Evolutionary conservation across 2,888 invertebrate species (phyloP).

Genomic region (Cecidostiba fungosa): DNA sequence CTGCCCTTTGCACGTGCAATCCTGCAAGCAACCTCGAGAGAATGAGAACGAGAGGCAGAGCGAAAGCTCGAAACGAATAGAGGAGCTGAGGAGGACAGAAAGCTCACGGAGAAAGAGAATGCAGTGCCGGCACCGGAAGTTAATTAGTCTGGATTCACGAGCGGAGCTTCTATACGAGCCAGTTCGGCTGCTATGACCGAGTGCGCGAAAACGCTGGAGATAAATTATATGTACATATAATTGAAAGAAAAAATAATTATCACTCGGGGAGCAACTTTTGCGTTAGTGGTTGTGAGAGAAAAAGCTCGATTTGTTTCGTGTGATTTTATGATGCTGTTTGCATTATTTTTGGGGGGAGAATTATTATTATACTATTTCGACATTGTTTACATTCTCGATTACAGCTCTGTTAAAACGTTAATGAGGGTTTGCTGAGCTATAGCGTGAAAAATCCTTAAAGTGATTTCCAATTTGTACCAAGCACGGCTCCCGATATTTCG

Average conservation of each 20-base stretch:
- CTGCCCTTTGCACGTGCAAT: too few species aligned
- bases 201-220: conserved; percentile 7
- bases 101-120: conserved; percentile 1
- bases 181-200: conserved; percentile 13
- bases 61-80: conserved; percentile 14
- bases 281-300: not conserved
- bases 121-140: conserved; percentile 45
- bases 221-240: conserved; percentile 45
- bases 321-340: conserved; percentile 37
- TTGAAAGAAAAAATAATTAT: conserved; percentile 52
- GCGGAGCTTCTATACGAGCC: conserved; percentile 19
- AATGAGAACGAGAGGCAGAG: conserved; percentile 14
- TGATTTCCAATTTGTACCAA: not conserved
- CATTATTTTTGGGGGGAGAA: not conserved
- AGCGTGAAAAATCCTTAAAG: not conserved
- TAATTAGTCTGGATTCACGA: conserved; percentile 60
- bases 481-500: not conserved
- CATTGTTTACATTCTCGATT: conserved; percentile 33
- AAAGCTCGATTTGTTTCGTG: conserved; percentile 28
- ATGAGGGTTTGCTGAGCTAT: conserved; percentile 18
- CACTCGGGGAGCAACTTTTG: conserved; percentile 17
- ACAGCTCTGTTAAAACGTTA: conserved; percentile 23
- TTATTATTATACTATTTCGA: conserved; percentile 29
- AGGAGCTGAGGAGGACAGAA: not conserved
- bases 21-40: not conserved